Base-by-base conservation (phyloP, 2,113 vertebrate genomes). In the Ornithorhynchus anatinus region DNA sequence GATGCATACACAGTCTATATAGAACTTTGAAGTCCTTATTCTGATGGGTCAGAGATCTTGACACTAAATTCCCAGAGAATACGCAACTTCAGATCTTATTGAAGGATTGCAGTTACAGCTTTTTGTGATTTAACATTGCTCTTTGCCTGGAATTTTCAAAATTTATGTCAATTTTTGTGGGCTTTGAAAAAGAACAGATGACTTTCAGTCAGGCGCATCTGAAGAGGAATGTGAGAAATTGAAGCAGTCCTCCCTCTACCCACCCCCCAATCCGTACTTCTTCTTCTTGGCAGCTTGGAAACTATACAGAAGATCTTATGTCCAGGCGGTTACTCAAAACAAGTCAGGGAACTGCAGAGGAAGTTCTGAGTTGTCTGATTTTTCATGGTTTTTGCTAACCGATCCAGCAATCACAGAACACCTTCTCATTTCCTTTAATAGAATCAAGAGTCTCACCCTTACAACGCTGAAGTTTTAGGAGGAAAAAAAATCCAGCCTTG, bases 361-460 rank as follows among this genome's bases (percentile, higher is more conserved):
- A 44, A 53, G 13, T 1, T 29, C 52, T 62, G 56, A 12, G 59
- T 66, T 67, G 16, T 16, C 33, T 16, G 47, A 23, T 48, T 51
- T 16, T 20, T 36, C 8, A 5, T 68, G 39, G 40, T 56, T 44
- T 7, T 25, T 70, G 25, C 8, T 59, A 31, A 15, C 42, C 59
- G 22, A 81, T 23, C 63, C 51, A 79, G 72, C 37, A 6, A 39
- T 75, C 20, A 72, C 50, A 39, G 44, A 76, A 74, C 51, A 61
- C 60, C 54, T 13, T 72, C 70, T 84, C 13, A 59, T 81, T 78
- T 81, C 17, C 22, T 51, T 72, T 63, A 42, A 47, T 58, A 86
- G 65, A 45, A 13, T 27, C 40, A 36, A 52, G 44, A 58, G 17
- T 25, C 64, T 61, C 12, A 51, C 65, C 43, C 53, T 59, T 29